Evolutionary conservation across 2,797 vertebrate species (phyloP), one percentile per base, ranked within the genome.

Genomic region (Remorina albescens): DNA sequence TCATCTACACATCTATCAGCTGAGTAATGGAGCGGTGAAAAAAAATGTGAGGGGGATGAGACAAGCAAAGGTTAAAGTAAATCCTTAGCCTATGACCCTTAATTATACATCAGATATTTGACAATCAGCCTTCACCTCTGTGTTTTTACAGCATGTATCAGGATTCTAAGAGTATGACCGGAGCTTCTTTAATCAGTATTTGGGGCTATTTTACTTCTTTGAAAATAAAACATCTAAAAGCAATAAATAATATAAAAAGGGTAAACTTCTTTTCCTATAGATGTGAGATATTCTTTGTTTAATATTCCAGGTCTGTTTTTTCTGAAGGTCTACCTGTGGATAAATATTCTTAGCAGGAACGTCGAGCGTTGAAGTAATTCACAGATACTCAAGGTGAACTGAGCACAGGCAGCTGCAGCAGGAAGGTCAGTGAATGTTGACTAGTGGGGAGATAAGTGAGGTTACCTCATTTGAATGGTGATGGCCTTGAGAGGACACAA

Each of bases 11-110:
- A 41, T 49, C 16, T 46, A 73, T 77, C 62, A 74, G 41, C 41
- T 13, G 80, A 47, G 51, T 58, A 79, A 71, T 42, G 69, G 60
- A 71, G 80, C 80, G 21, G 23, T 50, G 55, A 56, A 34, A 55
- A 61, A 21, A 23, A 2, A 16, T 71, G 59, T 19, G 5, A 30
- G 37, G 36, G 26, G 57, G 47, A 39, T 4, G 54, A 82, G 15
- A 28, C 28, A 0, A 6, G 3, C 1, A 10, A 55, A 26, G 30
- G 21, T 26, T 37, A 21, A 23, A 26, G 57, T 23, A n/a, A 61
- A 67, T 57, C 7, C 39, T 15, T 26, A 18, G 61, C 25, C 42
- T 26, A 5, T 56, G 51, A 55, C 41, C 59, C 59, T 61, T 66
- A 12, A 59, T 53, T 21, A 8, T 30, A 21, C 1, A 16, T n/a